These are phyloP conservation scores for Odontamblyopus lacepedii DNA, from an alignment of 2,797 vertebrate genomes.

Conservation along the genomic window DNA sequence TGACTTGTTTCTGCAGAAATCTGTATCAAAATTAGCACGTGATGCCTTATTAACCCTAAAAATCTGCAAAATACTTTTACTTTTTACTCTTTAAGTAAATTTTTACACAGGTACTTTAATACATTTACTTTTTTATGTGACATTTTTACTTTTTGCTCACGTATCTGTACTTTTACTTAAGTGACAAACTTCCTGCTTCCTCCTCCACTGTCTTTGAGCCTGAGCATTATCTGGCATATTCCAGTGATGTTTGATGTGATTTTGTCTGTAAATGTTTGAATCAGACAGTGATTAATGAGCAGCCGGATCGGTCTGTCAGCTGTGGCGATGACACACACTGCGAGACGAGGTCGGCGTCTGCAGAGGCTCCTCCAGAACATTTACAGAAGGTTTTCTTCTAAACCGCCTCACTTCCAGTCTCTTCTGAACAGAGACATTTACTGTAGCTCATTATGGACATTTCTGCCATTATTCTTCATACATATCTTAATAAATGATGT, in stretches of 20 bases:
- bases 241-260: background rate
- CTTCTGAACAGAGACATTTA: constrained; percentile 15
- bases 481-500: constrained; percentile 4
- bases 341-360: constrained; percentile 15
- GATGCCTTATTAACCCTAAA: too few relatives aligned
- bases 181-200: too few relatives aligned
- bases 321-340: constrained; percentile 34
- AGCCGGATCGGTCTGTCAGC: constrained; percentile 36
- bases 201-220: background rate
- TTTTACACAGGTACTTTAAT: too few relatives aligned
- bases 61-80: too few relatives aligned
- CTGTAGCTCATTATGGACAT: constrained; percentile 2
- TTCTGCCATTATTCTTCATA: constrained; percentile 18
- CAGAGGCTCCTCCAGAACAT: constrained; percentile 13
- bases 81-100: too few relatives aligned
- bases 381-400: constrained; percentile 43
- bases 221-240: constrained; percentile 11
- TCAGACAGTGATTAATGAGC: constrained; percentile 37
- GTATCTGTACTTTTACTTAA: too few relatives aligned
- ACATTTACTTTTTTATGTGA: too few relatives aligned
- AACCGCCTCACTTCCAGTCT: background rate
- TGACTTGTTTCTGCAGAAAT: too few relatives aligned
- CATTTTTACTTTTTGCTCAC: too few relatives aligned
- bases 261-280: constrained; percentile 2
- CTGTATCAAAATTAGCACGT: too few relatives aligned